Conservation (phyloP, 2,797 vertebrate genomes). For the Ptychobarbus kaznakovi region DNA sequence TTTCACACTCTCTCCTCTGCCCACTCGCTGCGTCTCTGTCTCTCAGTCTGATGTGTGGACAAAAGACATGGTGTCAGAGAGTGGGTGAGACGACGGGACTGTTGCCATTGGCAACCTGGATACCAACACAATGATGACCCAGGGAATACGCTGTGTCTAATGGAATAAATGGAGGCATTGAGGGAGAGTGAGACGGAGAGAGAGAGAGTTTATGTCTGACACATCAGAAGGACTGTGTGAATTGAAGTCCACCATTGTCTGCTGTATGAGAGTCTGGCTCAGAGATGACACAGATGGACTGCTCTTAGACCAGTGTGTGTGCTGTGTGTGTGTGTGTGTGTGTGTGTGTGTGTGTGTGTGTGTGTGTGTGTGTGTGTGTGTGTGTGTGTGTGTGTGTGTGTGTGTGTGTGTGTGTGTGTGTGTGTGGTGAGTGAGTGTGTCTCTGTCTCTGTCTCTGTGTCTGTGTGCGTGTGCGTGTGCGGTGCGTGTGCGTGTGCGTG, state of each 20-base stretch:
- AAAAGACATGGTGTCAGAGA: slow-evolving; percentile 66
- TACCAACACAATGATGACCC: slow-evolving; percentile 75
- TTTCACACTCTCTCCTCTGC: slow-evolving; percentile 71
- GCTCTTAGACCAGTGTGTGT: slow-evolving; percentile 16
- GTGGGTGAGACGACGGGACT: slow-evolving; percentile 67
- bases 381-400: background rate
- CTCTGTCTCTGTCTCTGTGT: background rate
- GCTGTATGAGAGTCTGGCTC: background rate
- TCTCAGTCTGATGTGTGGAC: slow-evolving; percentile 61
- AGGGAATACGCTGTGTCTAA: slow-evolving; percentile 61
- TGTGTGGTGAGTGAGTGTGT: slow-evolving; percentile 17
- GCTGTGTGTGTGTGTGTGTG: slow-evolving; percentile 4
- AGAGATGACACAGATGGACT: slow-evolving; percentile 31
- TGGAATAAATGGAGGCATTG: slow-evolving; percentile 76
- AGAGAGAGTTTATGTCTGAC: slow-evolving; percentile 55
- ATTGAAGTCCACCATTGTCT: slow-evolving; percentile 45
- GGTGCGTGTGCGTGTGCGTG: too few species aligned
- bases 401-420: slow-evolving; percentile 9
- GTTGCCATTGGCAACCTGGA: slow-evolving; percentile 74
- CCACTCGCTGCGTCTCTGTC: slow-evolving; percentile 54
- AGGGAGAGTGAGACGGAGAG: slow-evolving; percentile 65
- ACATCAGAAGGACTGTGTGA: slow-evolving; percentile 55
- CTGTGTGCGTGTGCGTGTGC: too few species aligned
- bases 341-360: slow-evolving; percentile 3
- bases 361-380: slow-evolving; percentile 26